Conservation (phyloP, 2,797 vertebrate species). For the Taeniopygia guttata region DNA sequence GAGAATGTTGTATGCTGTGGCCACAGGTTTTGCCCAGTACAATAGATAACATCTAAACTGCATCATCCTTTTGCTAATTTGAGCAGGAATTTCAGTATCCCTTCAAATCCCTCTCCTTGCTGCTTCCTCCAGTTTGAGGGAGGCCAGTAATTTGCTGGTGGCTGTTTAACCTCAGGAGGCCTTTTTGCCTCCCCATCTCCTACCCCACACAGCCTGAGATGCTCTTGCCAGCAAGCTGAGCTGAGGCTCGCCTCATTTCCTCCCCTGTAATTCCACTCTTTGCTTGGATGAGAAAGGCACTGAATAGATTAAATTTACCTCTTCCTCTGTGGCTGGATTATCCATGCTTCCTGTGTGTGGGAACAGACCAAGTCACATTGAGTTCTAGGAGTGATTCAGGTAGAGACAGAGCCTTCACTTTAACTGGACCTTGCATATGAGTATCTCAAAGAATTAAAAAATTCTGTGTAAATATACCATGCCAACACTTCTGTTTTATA, state of each 20-base stretch:
- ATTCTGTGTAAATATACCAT: not conserved
- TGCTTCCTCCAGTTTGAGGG: not conserved
- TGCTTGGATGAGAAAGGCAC: not conserved
- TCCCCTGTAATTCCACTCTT: conserved; percentile 24
- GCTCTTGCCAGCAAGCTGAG: not conserved
- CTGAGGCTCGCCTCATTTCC: conserved; percentile 5
- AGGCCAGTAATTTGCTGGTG: conserved; percentile 34
- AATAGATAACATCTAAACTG: not conserved
- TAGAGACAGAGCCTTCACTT: not conserved
- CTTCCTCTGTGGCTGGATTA: conserved; percentile 4
- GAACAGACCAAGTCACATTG: not conserved
- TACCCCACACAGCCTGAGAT: conserved; percentile 21
- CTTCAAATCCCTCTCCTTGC: not conserved
- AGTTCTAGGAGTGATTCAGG: not conserved
- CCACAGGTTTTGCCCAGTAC: not conserved
- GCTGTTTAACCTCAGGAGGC: conserved; percentile 27
- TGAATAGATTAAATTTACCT: not conserved
- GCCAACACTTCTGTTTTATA: not conserved
- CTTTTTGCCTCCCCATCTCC: conserved; percentile 2
- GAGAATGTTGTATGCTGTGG: rapidly evolving
- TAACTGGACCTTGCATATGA: not conserved
- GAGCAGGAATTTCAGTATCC: not conserved
- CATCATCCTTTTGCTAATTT: not conserved
- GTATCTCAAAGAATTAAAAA: not conserved
- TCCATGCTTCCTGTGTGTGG: not conserved